These are phyloP conservation scores for Siphlonurus alternatus DNA, from an alignment of 2,888 invertebrate species.

Conservation along the genomic window DNA sequence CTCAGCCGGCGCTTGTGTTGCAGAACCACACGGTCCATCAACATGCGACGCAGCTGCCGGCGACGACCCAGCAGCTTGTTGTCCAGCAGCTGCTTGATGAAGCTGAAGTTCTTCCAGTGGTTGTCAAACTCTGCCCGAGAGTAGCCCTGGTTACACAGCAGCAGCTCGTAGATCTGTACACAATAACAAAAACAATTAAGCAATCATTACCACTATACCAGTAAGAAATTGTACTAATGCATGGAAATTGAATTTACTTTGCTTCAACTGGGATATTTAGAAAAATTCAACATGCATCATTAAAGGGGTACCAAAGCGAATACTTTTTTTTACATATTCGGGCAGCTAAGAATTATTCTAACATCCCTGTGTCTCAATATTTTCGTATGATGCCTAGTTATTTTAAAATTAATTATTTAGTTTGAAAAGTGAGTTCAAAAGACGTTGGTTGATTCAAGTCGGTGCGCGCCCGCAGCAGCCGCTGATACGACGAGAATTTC, in stretches of 20 bases:
- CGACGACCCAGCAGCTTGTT: conserved; percentile 41
- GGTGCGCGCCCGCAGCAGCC: too few relatives aligned
- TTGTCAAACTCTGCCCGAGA: conserved; percentile 39
- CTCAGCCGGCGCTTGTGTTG: conserved; percentile 38
- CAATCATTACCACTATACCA: not conserved
- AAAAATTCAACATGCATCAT: too few relatives aligned
- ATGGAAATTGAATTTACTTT: not conserved
- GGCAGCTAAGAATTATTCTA: too few relatives aligned
- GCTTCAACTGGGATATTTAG: too few relatives aligned
- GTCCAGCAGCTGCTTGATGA: conserved; percentile 42
- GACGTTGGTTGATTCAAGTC: too few relatives aligned
- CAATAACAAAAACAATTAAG: conserved; percentile 8
- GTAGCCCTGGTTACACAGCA: conserved; percentile 36
- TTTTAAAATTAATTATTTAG: too few relatives aligned
- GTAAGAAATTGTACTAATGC: not conserved
- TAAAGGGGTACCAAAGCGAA: too few relatives aligned
- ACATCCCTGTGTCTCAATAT: too few relatives aligned
- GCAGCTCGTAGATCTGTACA: conserved; percentile 47
- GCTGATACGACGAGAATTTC: too few relatives aligned
- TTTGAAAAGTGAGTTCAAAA: too few relatives aligned
- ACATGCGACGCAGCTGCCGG: conserved; percentile 39
- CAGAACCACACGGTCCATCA: conserved; percentile 46
- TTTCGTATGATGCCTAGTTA: too few relatives aligned
- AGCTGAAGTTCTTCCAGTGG: conserved; percentile 46
- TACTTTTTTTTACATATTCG: too few relatives aligned